A percentile compares a stretch with the other conserved stretches of the same genome.
Conservation (phyloP, 2,113 vertebrate genomes). For the Hirundichthys speculiger region DNA sequence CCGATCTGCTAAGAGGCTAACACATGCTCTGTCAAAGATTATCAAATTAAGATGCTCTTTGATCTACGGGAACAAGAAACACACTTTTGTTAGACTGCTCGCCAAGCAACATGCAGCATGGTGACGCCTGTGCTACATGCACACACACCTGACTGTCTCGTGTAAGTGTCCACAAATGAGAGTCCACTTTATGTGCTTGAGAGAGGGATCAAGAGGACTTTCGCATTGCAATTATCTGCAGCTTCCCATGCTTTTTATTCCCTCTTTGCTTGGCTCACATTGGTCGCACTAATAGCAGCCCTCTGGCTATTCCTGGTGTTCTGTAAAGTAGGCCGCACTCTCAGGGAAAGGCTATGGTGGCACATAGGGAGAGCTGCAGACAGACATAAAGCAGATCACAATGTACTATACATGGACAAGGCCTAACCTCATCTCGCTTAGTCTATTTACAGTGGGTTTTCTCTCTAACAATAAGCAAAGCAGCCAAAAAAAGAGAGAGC, state of each 20-base stretch:
- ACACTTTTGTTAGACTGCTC: conserved; percentile 13
- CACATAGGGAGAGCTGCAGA: conserved; percentile 53
- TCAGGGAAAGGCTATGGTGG: conserved; percentile 70
- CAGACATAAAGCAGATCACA: conserved; percentile 57
- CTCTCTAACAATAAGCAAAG: neutral
- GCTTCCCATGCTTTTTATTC: conserved; percentile 72
- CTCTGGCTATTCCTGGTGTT: conserved; percentile 80
- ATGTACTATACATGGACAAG: conserved; percentile 17
- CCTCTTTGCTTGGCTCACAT: conserved; percentile 77
- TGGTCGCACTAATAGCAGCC: conserved; percentile 72
- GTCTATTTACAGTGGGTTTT: conserved; percentile 7
- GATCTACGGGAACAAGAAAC: conserved; percentile 13
- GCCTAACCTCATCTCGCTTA: conserved; percentile 24
- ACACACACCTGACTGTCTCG: conserved; percentile 10
- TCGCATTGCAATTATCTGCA: conserved; percentile 62
- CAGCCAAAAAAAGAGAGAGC: conserved; percentile 4
- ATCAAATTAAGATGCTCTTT: conserved; percentile 64
- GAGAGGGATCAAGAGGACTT: conserved; percentile 55
- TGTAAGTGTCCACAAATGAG: conserved; percentile 7
- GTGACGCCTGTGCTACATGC: neutral
- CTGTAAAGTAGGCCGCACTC: conserved; percentile 78
- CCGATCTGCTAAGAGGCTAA: conserved; percentile 35
- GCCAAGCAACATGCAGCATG: neutral
- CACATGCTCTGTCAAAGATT: conserved; percentile 44
- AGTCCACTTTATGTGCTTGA: conserved; percentile 17